phyloP scores from a whole-genome alignment of 1,140 invertebrate genomes.

The Drosophila orosa region DNA sequence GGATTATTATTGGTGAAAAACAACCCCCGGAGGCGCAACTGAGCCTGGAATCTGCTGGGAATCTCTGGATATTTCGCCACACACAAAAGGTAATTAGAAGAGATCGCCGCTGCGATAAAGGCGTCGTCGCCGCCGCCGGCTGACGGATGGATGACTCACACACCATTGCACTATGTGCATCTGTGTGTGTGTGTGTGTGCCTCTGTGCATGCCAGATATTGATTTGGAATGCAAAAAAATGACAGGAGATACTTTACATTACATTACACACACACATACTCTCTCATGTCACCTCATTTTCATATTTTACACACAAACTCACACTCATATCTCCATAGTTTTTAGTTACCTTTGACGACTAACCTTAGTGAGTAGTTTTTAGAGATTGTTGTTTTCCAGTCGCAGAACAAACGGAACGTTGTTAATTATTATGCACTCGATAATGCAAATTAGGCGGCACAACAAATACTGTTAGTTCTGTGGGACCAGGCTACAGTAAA shows the following conservation, averaged over 20 bases:
- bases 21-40: slow-evolving; percentile 23
- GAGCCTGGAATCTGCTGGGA: slow-evolving; percentile 6
- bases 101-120: slow-evolving; percentile 33
- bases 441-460: slow-evolving; percentile 54
- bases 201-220: slow-evolving; percentile 34
- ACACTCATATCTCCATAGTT: background rate
- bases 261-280: slow-evolving; percentile 7
- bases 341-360: slow-evolving; percentile 32
- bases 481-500: slow-evolving; percentile 24
- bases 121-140: slow-evolving; percentile 27
- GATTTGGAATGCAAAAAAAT: slow-evolving; percentile 41
- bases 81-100: slow-evolving; percentile 47
- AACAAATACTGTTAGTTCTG: slow-evolving; percentile 57
- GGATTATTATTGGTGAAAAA: slow-evolving; percentile 12
- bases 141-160: slow-evolving; percentile 42
- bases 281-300: slow-evolving; percentile 12
- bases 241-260: slow-evolving; percentile 31
- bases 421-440: slow-evolving; percentile 41
- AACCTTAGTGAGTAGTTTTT: slow-evolving; percentile 48
- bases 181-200: slow-evolving; percentile 18
- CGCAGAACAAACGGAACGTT: slow-evolving; percentile 10
- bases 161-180: background rate
- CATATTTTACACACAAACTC: slow-evolving; percentile 21
- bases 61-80: slow-evolving; percentile 29
- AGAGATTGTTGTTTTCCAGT: slow-evolving; percentile 43